Evolutionary conservation across 2,888 invertebrate genomes (phyloP).

Genomic region (Lamellibrachia satsuma): DNA sequence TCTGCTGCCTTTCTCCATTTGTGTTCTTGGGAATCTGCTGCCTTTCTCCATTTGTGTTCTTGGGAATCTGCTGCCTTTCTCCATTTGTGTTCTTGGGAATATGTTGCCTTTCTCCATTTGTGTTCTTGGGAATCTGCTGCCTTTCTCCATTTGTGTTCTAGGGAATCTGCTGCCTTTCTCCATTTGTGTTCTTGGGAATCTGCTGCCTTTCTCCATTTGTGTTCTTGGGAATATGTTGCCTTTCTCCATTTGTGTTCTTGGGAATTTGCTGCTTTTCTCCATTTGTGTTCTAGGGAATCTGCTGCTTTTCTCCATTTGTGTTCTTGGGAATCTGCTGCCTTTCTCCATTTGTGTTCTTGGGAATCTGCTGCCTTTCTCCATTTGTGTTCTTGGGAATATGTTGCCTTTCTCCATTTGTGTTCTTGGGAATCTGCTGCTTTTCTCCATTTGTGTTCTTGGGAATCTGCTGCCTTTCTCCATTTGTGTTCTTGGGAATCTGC

Average conservation of each 20-base stretch:
- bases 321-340: no score
- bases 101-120: background rate
- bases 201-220: no score
- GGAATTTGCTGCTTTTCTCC: background rate
- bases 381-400: no score
- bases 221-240: background rate
- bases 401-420: no score
- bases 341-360: no score
- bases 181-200: background rate
- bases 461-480: no score
- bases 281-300: no score
- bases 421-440: no score
- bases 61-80: background rate
- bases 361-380: no score
- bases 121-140: background rate
- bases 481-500: no score
- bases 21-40: background rate
- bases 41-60: background rate
- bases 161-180: background rate
- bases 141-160: background rate
- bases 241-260: background rate
- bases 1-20: background rate
- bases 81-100: background rate
- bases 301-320: no score
- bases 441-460: no score